These are phyloP conservation scores for Pangasius djambal DNA, from an alignment of 2,797 vertebrate species.

Conservation along the genomic window DNA sequence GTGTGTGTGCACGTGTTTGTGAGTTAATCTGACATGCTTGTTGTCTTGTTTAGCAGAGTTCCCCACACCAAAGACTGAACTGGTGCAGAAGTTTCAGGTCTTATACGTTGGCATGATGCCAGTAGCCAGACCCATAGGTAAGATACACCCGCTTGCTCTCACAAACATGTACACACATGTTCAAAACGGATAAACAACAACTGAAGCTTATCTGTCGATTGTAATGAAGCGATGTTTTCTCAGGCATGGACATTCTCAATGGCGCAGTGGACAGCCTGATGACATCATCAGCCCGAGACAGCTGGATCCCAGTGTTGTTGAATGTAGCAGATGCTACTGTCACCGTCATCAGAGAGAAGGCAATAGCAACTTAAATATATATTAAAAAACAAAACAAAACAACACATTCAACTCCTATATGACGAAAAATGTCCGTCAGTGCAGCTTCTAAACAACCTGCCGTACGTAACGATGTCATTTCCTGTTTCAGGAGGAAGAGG, in stretches of 20 bases:
- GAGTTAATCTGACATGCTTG: background rate
- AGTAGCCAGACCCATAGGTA: conserved; percentile 90
- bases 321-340: conserved; percentile 96
- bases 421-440: background rate
- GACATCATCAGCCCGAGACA: conserved; percentile 81
- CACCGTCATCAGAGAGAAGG: conserved; percentile 92
- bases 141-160: conserved; percentile 41
- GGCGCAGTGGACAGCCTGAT: conserved; percentile 88
- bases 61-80: conserved; percentile 97
- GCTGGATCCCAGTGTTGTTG: conserved; percentile 91
- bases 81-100: conserved; percentile 97
- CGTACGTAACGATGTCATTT: background rate
- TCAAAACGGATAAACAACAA: background rate
- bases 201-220: background rate
- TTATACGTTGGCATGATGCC: conserved; percentile 92
- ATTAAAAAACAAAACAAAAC: background rate
- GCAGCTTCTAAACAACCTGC: background rate
- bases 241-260: conserved; percentile 94
- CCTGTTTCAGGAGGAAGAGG: conserved; percentile 82
- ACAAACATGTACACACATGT: background rate
- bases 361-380: conserved; percentile 61
- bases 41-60: conserved; percentile 88
- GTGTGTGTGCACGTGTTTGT: background rate
- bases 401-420: background rate
- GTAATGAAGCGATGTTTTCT: background rate